Percentiles rank a stretch among this genome's conserved stretches.
Conservation (phyloP, 2,888 invertebrate genomes). For the Chironomus riparius region DNA sequence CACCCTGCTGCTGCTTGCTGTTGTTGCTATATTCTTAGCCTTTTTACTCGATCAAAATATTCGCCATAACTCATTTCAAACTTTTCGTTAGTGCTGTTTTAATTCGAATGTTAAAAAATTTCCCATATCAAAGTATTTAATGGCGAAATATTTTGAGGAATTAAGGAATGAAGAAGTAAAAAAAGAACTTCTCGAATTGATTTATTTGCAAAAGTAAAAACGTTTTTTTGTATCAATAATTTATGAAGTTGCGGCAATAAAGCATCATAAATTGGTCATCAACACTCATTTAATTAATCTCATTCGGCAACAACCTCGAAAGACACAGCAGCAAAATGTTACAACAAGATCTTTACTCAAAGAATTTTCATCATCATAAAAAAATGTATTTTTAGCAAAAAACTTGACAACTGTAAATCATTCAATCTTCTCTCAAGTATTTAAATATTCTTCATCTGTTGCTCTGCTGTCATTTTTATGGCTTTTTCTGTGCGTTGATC, state of each 20-base stretch:
- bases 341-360: neutral
- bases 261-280: conserved; percentile 26
- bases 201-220: neutral
- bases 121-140: no score
- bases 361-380: conserved; percentile 12
- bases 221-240: neutral
- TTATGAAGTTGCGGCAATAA: conserved; percentile 18
- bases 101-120: no score
- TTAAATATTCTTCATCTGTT: neutral
- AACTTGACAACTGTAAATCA: conserved; percentile 24
- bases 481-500: no score
- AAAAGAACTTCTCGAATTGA: no score
- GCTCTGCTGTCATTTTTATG: neutral
- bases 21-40: neutral
- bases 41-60: neutral
- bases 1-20: neutral
- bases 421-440: conserved; percentile 10
- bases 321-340: neutral
- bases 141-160: no score
- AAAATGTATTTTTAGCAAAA: conserved; percentile 15
- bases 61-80: neutral
- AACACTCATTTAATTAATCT: conserved; percentile 14
- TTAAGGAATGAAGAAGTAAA: no score
- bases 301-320: neutral
- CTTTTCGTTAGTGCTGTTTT: no score